A percentile compares a stretch with the other conserved stretches of the same genome.
These are phyloP conservation scores for Daboia siamensis DNA, from an alignment of 2,113 vertebrate genomes.

Conservation along the genomic window DNA sequence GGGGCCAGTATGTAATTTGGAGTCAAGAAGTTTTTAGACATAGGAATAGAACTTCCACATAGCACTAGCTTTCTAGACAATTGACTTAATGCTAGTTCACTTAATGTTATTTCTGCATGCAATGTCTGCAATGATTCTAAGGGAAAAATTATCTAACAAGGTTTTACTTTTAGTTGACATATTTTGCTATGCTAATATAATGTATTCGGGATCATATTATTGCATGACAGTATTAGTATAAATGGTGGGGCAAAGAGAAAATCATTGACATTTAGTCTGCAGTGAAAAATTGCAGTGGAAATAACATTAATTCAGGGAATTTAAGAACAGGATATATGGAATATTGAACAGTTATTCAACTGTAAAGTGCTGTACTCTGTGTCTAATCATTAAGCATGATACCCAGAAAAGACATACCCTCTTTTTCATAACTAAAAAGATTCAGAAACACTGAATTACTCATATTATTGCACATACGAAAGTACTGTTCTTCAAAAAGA, in stretches of 20 bases:
- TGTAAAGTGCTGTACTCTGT: background rate
- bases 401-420: background rate
- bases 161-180: background rate
- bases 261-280: constrained; percentile 1
- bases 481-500: background rate
- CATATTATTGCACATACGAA: background rate
- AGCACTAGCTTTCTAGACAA: background rate
- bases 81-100: background rate
- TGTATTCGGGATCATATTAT: background rate
- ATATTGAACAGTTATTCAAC: background rate
- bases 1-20: background rate
- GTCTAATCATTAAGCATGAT: background rate
- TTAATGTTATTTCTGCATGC: background rate
- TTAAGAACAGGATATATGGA: background rate
- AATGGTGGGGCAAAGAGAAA: background rate
- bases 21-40: background rate
- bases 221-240: background rate
- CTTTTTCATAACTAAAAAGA: background rate
- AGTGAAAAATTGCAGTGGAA: constrained; percentile 1
- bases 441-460: background rate
- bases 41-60: background rate
- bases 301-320: background rate
- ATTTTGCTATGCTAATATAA: background rate
- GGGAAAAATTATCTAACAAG: background rate
- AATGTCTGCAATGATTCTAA: background rate